phyloP scores from a whole-genome alignment of 37 sponge, comb jelly and placozoan species.

The Tethya wilhelma region DNA sequence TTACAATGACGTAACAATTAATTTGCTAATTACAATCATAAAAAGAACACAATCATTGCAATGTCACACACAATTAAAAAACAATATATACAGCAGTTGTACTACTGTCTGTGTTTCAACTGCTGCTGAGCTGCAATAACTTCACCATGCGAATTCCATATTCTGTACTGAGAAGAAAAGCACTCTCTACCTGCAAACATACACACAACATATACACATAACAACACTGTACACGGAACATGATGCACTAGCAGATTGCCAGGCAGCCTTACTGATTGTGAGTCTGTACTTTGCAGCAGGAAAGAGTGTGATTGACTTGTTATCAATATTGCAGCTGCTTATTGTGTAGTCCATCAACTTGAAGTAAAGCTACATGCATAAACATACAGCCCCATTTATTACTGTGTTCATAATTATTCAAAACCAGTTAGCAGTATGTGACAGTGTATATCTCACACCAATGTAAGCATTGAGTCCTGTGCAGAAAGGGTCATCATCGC shows the following conservation, averaged over 20 bases:
- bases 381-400: not conserved
- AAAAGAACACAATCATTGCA: too few relatives aligned
- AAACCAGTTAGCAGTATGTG: not conserved
- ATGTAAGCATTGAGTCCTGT: slow-evolving; percentile 79
- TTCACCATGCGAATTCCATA: slow-evolving; percentile 97
- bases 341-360: slow-evolving; percentile 71
- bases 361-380: slow-evolving; percentile 67
- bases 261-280: too few relatives aligned
- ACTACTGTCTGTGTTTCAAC: too few relatives aligned
- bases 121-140: slow-evolving; percentile 49
- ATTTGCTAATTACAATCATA: too few relatives aligned
- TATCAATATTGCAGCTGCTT: slow-evolving; percentile 82
- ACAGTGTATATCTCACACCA: slow-evolving; percentile 46
- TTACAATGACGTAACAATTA: too few relatives aligned
- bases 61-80: too few relatives aligned
- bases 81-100: too few relatives aligned
- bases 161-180: slow-evolving; percentile 49
- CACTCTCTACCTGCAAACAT: slow-evolving; percentile 55
- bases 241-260: too few relatives aligned
- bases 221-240: too few relatives aligned
- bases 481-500: slow-evolving; percentile 72
- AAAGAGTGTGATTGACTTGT: slow-evolving; percentile 72
- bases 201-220: too few relatives aligned
- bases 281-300: too few relatives aligned
- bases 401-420: not conserved